phyloP scores from a whole-genome alignment of 2,113 vertebrate species.

The Rhinogobius similis region DNA sequence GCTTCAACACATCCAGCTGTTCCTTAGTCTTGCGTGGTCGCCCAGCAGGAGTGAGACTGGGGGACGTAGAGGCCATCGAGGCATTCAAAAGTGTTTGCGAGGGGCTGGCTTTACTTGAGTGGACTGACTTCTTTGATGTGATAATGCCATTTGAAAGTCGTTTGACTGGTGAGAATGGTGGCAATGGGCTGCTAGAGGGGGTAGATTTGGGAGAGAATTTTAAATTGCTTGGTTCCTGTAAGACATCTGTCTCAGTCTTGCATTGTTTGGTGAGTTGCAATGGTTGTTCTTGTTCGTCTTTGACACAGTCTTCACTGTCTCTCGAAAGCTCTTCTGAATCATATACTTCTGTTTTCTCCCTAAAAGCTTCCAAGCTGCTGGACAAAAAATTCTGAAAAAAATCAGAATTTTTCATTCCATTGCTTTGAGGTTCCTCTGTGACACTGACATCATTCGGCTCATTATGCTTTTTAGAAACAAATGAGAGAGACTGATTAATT shows the following conservation, averaged over 20 bases:
- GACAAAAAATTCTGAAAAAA: slow-evolving; percentile 80
- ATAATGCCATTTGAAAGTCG: slow-evolving; percentile 51
- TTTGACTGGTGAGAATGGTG: slow-evolving; percentile 60
- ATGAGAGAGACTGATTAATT: slow-evolving; percentile 69
- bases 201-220: slow-evolving; percentile 54
- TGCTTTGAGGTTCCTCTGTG: slow-evolving; percentile 53
- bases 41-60: slow-evolving; percentile 75
- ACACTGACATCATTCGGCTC: slow-evolving; percentile 47
- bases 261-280: slow-evolving; percentile 62
- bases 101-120: slow-evolving; percentile 61
- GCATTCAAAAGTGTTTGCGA: slow-evolving; percentile 30
- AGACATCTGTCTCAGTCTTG: slow-evolving; percentile 54
- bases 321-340: slow-evolving; percentile 58
- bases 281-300: slow-evolving; percentile 70
- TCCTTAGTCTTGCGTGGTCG: slow-evolving; percentile 88
- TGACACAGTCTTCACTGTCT: slow-evolving; percentile 54
- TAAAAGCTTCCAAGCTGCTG: slow-evolving; percentile 75
- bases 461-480: slow-evolving; percentile 61
- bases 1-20: slow-evolving; percentile 86
- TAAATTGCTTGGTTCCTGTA: slow-evolving; percentile 36
- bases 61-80: slow-evolving; percentile 67
- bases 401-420: slow-evolving; percentile 61
- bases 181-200: slow-evolving; percentile 61
- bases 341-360: slow-evolving; percentile 56
- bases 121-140: slow-evolving; percentile 65